Evolutionary conservation across 2,797 vertebrate genomes (phyloP).

Genomic region (Sebastolobus altivelis): DNA sequence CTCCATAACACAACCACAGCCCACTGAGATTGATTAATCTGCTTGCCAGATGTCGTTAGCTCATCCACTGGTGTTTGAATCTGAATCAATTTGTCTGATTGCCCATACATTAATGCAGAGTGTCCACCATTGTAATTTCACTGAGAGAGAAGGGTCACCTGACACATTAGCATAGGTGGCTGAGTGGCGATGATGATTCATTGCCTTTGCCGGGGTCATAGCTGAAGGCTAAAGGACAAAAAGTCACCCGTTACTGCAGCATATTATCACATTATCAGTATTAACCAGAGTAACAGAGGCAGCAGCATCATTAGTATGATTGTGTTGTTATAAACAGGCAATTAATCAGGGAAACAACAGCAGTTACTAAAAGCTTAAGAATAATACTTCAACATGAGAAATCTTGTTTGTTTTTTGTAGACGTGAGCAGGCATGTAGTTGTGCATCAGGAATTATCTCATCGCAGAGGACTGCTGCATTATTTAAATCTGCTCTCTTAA

Average conservation of each 20-base stretch:
- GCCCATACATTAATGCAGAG: constrained; percentile 60
- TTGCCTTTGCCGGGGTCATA: neutral
- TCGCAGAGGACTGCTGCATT: constrained; percentile 56
- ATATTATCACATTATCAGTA: neutral
- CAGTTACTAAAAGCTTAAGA: neutral
- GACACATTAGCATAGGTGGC: constrained; percentile 12
- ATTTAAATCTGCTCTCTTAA: constrained; percentile 72
- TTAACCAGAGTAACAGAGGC: neutral
- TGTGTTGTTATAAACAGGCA: neutral
- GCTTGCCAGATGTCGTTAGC: constrained; percentile 72
- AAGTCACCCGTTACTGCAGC: neutral
- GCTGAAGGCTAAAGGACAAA: neutral
- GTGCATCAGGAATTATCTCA: constrained; percentile 65
- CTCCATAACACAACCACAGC: constrained; percentile 19
- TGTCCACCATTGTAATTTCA: constrained; percentile 22
- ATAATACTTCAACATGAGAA: neutral
- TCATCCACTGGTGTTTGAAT: constrained; percentile 60
- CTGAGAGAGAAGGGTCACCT: constrained; percentile 22
- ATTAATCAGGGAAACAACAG: neutral
- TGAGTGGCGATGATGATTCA: neutral
- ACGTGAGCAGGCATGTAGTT: constrained; percentile 46
- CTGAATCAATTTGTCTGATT: constrained; percentile 78
- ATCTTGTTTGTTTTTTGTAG: neutral
- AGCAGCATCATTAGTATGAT: neutral
- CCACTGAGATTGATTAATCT: constrained; percentile 63